These are phyloP conservation scores for Poeciliopsis gracilis DNA, from an alignment of 2,797 vertebrate species.

Conservation along the genomic window DNA sequence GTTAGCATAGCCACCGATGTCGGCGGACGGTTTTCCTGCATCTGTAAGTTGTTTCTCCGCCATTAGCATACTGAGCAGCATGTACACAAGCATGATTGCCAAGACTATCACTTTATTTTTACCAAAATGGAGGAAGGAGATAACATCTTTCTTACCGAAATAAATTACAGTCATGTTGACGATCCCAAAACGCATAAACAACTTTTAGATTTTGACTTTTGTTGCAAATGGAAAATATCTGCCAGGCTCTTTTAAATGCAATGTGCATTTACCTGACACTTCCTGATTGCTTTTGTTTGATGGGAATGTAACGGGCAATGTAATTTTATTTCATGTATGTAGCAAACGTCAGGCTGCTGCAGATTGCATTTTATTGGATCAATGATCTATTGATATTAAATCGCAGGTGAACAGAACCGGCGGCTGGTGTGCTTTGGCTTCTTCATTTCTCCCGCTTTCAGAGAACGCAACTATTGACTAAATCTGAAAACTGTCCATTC, in stretches of 20 bases:
- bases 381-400: slow-evolving; percentile 1
- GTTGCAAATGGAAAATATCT: neutral
- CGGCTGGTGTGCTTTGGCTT: neutral
- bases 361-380: neutral
- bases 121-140: neutral
- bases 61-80: too few relatives aligned
- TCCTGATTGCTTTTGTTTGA: neutral
- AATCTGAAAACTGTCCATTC: neutral
- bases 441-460: neutral
- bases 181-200: neutral
- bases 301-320: neutral
- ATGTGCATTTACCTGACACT: neutral
- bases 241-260: neutral
- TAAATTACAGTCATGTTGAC: neutral
- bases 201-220: neutral
- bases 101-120: too few relatives aligned
- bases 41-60: too few relatives aligned
- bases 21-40: too few relatives aligned
- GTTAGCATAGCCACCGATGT: too few relatives aligned
- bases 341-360: neutral
- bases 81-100: too few relatives aligned
- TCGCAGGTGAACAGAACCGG: neutral
- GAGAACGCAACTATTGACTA: neutral
- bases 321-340: neutral
- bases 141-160: neutral